A percentile compares a stretch with the other conserved stretches of the same genome.
phyloP scores from a whole-genome alignment of 2,113 vertebrate species.

The Melanerpes formicivorus region DNA sequence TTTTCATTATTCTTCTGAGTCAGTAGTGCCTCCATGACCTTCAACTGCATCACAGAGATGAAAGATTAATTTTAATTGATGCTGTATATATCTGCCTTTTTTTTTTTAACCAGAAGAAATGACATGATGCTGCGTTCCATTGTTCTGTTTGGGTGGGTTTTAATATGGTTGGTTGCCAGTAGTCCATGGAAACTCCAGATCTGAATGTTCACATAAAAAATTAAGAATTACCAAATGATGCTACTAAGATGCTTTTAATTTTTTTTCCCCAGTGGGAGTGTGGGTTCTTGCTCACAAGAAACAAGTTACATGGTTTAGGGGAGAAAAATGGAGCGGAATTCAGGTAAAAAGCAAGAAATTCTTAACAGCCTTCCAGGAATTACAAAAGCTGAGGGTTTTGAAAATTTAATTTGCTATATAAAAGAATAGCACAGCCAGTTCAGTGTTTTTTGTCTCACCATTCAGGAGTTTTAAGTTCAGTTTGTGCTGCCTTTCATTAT shows the following conservation, averaged over 20 bases:
- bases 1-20: no score
- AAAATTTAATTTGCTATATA: background rate
- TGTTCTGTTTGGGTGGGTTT: background rate
- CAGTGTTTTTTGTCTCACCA: background rate
- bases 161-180: background rate
- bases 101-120: background rate
- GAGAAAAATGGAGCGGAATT: background rate
- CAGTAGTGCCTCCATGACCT: background rate
- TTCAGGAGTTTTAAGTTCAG: background rate
- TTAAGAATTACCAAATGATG: background rate
- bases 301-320: background rate
- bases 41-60: background rate
- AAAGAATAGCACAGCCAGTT: background rate
- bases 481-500: background rate
- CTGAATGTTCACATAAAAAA: background rate
- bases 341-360: background rate
- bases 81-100: background rate
- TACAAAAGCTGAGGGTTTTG: background rate
- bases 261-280: background rate
- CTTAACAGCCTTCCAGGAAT: slow-evolving; percentile 7
- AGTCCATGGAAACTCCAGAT: background rate
- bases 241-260: background rate
- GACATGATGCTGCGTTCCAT: background rate
- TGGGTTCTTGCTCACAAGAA: background rate
- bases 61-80: background rate